Base-by-base conservation (phyloP, 1,140 invertebrate species). In the Scaptomyza montana region DNA sequence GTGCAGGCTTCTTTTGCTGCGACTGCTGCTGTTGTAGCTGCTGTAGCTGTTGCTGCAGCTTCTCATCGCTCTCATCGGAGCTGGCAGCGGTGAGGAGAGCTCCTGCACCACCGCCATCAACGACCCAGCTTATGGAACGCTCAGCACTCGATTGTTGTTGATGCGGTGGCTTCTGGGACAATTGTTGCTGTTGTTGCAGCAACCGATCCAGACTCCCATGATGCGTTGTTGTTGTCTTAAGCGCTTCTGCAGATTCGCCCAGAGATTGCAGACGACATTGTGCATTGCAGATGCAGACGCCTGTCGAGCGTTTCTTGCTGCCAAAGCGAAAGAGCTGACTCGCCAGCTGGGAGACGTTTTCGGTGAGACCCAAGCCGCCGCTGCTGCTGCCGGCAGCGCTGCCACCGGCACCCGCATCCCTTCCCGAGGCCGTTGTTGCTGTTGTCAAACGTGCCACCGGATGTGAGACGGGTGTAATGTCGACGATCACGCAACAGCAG, bases 401-500 rank as follows among this genome's bases (percentile, higher is more conserved):
- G 76, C 67, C 81, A 62, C 71, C 84, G 77, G 65, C 77, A 64
- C 69, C 69, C 74, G 78, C 89, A 90, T 92, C 91, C 84, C 85
- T 91, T 90, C 89, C 90, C 80, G 90, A 91, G 84, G 91, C 90
- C 90, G 91, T 91, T 91, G 91, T 92, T 91, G 89, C 90, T 74
- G 91, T 90, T 84, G 91, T 91, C 78, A 91, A 74, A 69, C 90
- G 90, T 74, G 82, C 75, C 65, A 80, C 78, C 63, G 81, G 81
- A 72, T 91, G 90, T 61, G 91, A 81, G 73, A 92, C 91, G 73
- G 91, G 91, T 72, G 91, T 92, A 78, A 92, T 92, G 86, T 92
- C 90, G 78, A 92, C 91, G 80, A 92, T 91, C 87, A 92, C 91
- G 89, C 91, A 92, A 92, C 91, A 92, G 84, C 91, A 92, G 80